phyloP scores from a whole-genome alignment of 2,797 vertebrate genomes.

The Mormyrops boulengeri region DNA sequence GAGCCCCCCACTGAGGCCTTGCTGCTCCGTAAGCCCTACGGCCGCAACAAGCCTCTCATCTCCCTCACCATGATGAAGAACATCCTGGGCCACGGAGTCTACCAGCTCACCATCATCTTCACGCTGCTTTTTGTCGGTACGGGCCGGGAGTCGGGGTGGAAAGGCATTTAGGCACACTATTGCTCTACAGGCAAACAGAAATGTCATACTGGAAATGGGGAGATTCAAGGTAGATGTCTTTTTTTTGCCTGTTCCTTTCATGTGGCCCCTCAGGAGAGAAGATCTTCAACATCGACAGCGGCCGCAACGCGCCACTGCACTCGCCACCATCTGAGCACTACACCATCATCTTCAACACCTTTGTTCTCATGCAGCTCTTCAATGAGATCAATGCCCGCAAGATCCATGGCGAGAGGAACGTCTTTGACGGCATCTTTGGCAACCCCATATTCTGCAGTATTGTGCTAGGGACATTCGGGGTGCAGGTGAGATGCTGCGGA shows the following conservation, averaged over 20 bases:
- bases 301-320: slow-evolving; percentile 78
- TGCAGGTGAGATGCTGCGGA: slow-evolving; percentile 60
- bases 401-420: slow-evolving; percentile 79
- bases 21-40: slow-evolving; percentile 80
- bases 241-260: neutral
- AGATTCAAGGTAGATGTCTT: neutral
- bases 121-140: slow-evolving; percentile 80
- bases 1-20: slow-evolving; percentile 83
- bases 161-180: neutral
- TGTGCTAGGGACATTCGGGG: slow-evolving; percentile 71
- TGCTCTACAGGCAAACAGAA: neutral
- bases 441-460: slow-evolving; percentile 83
- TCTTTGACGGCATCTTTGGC: slow-evolving; percentile 73
- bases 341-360: slow-evolving; percentile 85
- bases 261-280: slow-evolving; percentile 65
- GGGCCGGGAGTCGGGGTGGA: neutral
- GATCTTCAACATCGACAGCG: slow-evolving; percentile 84
- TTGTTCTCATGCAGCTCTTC: slow-evolving; percentile 83
- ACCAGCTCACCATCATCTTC: slow-evolving; percentile 87
- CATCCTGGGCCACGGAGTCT: slow-evolving; percentile 80
- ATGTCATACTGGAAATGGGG: neutral
- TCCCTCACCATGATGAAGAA: slow-evolving; percentile 93
- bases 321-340: slow-evolving; percentile 82
- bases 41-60: slow-evolving; percentile 84
- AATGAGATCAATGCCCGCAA: slow-evolving; percentile 83